Evolutionary conservation across 2,888 invertebrate genomes (phyloP).

Genomic region (Xylota sylvarum): DNA sequence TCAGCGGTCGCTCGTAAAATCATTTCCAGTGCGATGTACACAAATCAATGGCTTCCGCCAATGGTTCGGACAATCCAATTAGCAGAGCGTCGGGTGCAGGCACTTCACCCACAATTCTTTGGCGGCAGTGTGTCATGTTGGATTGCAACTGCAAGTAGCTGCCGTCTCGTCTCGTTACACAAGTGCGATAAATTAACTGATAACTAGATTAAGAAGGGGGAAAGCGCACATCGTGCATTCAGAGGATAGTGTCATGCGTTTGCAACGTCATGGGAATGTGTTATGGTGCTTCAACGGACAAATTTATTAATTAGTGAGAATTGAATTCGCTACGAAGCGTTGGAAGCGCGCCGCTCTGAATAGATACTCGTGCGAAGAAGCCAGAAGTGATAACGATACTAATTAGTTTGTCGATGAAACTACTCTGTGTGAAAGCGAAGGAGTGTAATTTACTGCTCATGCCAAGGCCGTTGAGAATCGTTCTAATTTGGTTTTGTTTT

Average conservation of each 20-base stretch:
- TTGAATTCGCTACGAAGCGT: slow-evolving; percentile 17
- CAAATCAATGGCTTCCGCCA: slow-evolving; percentile 19
- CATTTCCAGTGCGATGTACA: slow-evolving; percentile 5
- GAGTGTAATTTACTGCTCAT: neutral
- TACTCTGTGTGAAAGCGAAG: slow-evolving; percentile 3
- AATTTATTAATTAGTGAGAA: slow-evolving; percentile 12
- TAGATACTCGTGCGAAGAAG: slow-evolving; percentile 7
- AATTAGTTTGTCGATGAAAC: slow-evolving; percentile 10
- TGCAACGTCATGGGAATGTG: slow-evolving; percentile 3
- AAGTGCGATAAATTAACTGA: slow-evolving; percentile 17
- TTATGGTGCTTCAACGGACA: neutral
- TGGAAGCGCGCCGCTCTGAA: neutral
- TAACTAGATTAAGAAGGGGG: slow-evolving; percentile 15
- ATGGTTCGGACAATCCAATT: slow-evolving; percentile 7
- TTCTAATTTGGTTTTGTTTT: slow-evolving; percentile 3
- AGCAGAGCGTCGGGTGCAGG: neutral
- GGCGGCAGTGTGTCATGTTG: slow-evolving; percentile 6
- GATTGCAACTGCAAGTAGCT: slow-evolving; percentile 4
- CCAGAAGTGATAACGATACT: slow-evolving; percentile 11
- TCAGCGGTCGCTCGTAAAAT: neutral
- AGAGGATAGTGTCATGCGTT: slow-evolving; percentile 6
- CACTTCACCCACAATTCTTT: slow-evolving; percentile 5
- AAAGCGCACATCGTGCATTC: slow-evolving; percentile 8
- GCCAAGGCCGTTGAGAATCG: slow-evolving; percentile 15
- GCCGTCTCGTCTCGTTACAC: neutral